Evolutionary conservation across 2,888 invertebrate genomes (phyloP).

Genomic region (Nipponacmea schrenckii): DNA sequence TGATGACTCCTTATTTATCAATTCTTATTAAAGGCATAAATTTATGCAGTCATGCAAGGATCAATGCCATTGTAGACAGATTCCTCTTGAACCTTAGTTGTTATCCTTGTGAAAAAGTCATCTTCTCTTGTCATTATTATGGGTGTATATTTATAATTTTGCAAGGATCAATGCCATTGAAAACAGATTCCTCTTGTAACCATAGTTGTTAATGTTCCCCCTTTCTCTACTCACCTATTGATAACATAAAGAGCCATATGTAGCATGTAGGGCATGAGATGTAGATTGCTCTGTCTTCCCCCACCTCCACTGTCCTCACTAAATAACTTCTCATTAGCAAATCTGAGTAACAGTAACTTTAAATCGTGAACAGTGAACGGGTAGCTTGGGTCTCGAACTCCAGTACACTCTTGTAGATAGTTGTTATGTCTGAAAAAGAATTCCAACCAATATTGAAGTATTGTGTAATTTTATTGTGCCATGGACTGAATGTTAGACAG

Average conservation of each 20-base stretch:
- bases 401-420: slow-evolving; percentile 70
- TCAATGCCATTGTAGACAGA: no score
- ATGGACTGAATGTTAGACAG: no score
- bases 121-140: no score
- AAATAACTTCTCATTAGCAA: slow-evolving; percentile 94
- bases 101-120: no score
- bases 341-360: slow-evolving; percentile 86
- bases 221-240: slow-evolving; percentile 75
- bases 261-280: slow-evolving; percentile 91
- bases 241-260: slow-evolving; percentile 89
- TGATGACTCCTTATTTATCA: no score
- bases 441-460: neutral
- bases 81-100: no score
- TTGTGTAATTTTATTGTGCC: neutral
- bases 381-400: slow-evolving; percentile 68
- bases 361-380: slow-evolving; percentile 87
- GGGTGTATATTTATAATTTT: no score
- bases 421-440: slow-evolving; percentile 71
- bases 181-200: no score
- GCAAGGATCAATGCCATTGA: no score
- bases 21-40: no score
- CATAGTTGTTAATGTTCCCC: no score
- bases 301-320: slow-evolving; percentile 93
- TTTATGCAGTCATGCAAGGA: no score
- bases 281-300: slow-evolving; percentile 96